Percentiles rank a stretch among this genome's conserved stretches.
Evolutionary conservation across 2,113 vertebrate genomes (phyloP).

Genomic region (Cyrtonyx montezumae): DNA sequence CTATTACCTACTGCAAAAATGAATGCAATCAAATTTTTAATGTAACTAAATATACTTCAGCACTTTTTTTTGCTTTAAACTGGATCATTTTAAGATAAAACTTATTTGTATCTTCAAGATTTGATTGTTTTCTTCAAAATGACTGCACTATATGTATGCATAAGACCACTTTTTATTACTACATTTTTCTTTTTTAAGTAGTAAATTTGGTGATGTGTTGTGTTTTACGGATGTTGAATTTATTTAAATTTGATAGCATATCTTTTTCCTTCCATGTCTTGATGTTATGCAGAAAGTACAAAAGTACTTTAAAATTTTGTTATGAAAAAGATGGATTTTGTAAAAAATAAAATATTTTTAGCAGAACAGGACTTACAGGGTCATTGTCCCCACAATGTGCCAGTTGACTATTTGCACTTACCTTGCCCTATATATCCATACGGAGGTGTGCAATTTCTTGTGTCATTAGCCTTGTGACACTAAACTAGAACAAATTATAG

Average conservation of each 20-base stretch:
- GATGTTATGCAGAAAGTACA: slow-evolving; percentile 99
- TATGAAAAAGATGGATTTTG: slow-evolving; percentile 93
- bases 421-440: slow-evolving; percentile 92
- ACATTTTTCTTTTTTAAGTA: slow-evolving; percentile 73
- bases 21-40: slow-evolving; percentile 79
- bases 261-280: slow-evolving; percentile 96
- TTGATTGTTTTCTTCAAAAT: slow-evolving; percentile 75
- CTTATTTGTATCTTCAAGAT: slow-evolving; percentile 73
- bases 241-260: slow-evolving; percentile 77
- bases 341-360: slow-evolving; percentile 99
- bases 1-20: slow-evolving; percentile 71
- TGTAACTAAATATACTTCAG: slow-evolving; percentile 78
- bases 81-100: slow-evolving; percentile 78
- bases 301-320: slow-evolving; percentile 93
- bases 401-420: slow-evolving; percentile 99
- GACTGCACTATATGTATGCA: slow-evolving; percentile 82
- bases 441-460: slow-evolving; percentile 96
- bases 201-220: slow-evolving; percentile 77
- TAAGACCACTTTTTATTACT: slow-evolving; percentile 78
- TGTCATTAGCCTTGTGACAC: slow-evolving; percentile 91
- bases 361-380: slow-evolving; percentile 99
- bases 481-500: slow-evolving; percentile 83
- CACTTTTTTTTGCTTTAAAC: slow-evolving; percentile 83
- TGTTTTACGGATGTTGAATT: slow-evolving; percentile 78
- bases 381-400: slow-evolving; percentile 99